Evolutionary conservation across 92 coral and sea anemone genomes (phyloP).

Genomic region (Palythoa grandis): DNA sequence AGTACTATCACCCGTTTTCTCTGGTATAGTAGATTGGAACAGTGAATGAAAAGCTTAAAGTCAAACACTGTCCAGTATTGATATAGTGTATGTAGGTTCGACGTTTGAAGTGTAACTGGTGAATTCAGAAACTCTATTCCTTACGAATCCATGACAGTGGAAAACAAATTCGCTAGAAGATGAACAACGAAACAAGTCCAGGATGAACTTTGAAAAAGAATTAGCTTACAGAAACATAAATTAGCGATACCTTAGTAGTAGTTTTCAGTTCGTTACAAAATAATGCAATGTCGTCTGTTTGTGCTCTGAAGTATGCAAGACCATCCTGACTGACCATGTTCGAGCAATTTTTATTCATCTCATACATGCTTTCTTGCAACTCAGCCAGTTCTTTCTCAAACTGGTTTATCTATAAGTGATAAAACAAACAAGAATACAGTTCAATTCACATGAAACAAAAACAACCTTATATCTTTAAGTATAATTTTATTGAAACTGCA

Average conservation of each 20-base stretch:
- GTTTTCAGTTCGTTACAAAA: conserved; percentile 41
- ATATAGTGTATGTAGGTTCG: too few species aligned
- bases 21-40: too few species aligned
- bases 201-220: too few species aligned
- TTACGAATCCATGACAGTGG: too few species aligned
- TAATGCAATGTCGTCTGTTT: conserved; percentile 32
- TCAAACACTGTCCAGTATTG: too few species aligned
- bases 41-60: too few species aligned
- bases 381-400: conserved; percentile 70
- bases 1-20: too few species aligned
- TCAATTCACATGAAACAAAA: neutral
- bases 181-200: too few species aligned
- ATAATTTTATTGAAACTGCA: neutral
- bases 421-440: neutral
- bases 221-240: neutral
- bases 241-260: conserved; percentile 45
- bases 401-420: conserved; percentile 61
- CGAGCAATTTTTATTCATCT: conserved; percentile 52
- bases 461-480: neutral
- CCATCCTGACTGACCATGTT: conserved; percentile 15
- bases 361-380: conserved; percentile 50
- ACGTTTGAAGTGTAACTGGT: too few species aligned
- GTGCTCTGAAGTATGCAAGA: conserved; percentile 40
- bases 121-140: too few species aligned
- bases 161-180: too few species aligned